These are phyloP conservation scores for Cactoblastis cactorum DNA, from an alignment of 2,888 invertebrate species.

Conservation along the genomic window DNA sequence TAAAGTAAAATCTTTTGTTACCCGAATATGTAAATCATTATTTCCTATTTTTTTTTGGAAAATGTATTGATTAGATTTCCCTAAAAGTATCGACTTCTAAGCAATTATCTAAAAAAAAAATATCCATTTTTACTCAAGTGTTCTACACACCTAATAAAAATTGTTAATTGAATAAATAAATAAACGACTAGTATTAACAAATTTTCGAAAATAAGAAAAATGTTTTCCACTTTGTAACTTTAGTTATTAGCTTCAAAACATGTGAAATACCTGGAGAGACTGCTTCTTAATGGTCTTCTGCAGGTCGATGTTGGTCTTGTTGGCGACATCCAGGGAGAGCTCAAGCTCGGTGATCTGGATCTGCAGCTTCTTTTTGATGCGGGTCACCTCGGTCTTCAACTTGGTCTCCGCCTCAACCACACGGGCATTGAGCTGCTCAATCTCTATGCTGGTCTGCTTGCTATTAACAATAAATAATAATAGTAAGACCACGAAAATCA, in stretches of 20 bases:
- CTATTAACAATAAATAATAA: constrained; percentile 68
- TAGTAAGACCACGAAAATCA: background rate
- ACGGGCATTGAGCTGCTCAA: constrained; percentile 96
- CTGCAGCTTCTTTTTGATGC: constrained; percentile 99
- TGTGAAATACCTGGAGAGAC: constrained; percentile 85
- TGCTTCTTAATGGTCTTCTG: constrained; percentile 99
- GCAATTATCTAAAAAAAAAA: no score
- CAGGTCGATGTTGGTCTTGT: constrained; percentile 98
- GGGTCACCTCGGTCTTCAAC: constrained; percentile 95
- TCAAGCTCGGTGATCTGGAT: constrained; percentile 98
- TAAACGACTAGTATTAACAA: no score
- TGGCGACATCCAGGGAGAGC: constrained; percentile 97
- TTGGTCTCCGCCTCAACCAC: constrained; percentile 97
- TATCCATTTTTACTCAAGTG: no score
- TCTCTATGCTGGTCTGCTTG: constrained; percentile 98
- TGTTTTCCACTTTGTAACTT: background rate
- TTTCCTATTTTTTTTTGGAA: background rate
- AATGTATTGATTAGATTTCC: no score
- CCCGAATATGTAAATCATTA: background rate
- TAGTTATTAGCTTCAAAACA: background rate
- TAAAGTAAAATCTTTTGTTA: background rate
- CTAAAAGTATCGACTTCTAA: no score
- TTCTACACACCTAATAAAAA: no score
- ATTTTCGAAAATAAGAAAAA: no score
- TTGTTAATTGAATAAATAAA: no score